A percentile compares a stretch with the other conserved stretches of the same genome.
Evolutionary conservation across 2,797 vertebrate genomes (phyloP).

Genomic region (Rhyacichthys aspro): DNA sequence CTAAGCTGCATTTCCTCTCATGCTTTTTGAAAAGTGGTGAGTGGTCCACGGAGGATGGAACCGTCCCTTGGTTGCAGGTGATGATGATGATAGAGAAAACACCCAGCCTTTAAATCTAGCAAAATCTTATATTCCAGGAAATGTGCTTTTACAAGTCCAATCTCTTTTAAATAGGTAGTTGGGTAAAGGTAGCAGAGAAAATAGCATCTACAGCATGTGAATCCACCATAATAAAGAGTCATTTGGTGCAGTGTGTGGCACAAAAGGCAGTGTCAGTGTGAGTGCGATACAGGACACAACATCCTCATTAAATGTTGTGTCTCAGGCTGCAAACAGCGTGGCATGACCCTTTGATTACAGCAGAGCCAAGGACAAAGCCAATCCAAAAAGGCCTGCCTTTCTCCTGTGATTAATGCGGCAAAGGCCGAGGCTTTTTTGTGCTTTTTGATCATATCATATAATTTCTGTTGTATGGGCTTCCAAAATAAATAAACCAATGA

Average conservation of each 20-base stretch:
- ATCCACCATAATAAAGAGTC: slow-evolving; percentile 24
- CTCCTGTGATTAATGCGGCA: slow-evolving; percentile 48
- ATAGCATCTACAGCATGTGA: slow-evolving; percentile 5
- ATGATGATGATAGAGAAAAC: no score
- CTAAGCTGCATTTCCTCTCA: no score
- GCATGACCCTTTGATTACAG: slow-evolving; percentile 59
- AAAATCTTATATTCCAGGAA: no score
- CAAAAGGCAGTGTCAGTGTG: slow-evolving; percentile 18
- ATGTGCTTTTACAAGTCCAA: neutral
- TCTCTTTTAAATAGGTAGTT: neutral
- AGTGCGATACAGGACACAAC: slow-evolving; percentile 32
- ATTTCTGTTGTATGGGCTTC: slow-evolving; percentile 40
- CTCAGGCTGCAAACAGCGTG: slow-evolving; percentile 41
- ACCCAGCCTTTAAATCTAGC: no score
- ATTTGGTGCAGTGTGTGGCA: slow-evolving; percentile 22
- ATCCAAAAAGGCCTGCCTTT: slow-evolving; percentile 37
- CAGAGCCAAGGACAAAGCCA: slow-evolving; percentile 50
- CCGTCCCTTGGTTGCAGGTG: no score
- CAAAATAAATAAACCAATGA: slow-evolving; percentile 57
- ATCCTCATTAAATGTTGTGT: slow-evolving; percentile 57
- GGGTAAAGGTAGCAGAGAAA: neutral
- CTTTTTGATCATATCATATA: slow-evolving; percentile 43
- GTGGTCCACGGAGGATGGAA: no score
- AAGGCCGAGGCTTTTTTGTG: slow-evolving; percentile 20
- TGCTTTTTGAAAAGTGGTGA: no score